Conservation (phyloP, 2,797 vertebrate species). For the Gymnoscopelus microlampas region DNA sequence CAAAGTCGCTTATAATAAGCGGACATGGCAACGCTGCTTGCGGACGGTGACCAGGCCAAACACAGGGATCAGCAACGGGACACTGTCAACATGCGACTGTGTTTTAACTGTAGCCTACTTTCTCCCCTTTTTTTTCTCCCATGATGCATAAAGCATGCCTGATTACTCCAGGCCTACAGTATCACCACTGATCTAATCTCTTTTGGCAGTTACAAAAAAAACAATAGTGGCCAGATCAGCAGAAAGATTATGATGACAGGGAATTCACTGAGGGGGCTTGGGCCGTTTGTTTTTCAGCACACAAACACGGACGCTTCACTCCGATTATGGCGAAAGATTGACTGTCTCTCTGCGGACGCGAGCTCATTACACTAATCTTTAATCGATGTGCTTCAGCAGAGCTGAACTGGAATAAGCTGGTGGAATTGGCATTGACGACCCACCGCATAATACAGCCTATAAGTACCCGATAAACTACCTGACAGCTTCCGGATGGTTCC, state of each 20-base stretch:
- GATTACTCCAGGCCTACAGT: not conserved
- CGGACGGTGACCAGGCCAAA: not conserved
- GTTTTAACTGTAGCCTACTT: not conserved
- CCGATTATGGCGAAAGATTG: constrained; percentile 4
- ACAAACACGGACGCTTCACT: not conserved
- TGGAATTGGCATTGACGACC: not conserved
- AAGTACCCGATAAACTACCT: not conserved
- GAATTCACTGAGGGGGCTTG: not conserved
- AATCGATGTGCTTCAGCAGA: not conserved
- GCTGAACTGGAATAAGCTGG: constrained; percentile 7
- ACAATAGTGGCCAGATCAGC: not conserved
- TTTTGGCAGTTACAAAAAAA: not conserved
- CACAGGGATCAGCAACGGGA: not conserved
- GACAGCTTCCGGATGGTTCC: not conserved
- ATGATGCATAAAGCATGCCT: not conserved
- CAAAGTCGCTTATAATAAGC: no score
- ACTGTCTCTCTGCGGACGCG: not conserved
- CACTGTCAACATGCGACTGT: not conserved
- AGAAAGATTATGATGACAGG: not conserved
- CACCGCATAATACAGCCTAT: not conserved
- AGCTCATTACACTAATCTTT: constrained; percentile 14
- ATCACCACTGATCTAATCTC: constrained; percentile 2
- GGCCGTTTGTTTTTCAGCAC: not conserved
- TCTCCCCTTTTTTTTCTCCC: not conserved
- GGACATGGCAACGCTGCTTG: not conserved